Evolutionary conservation across 1,140 invertebrate species (phyloP).

Genomic region (Antheraea pernyi): DNA sequence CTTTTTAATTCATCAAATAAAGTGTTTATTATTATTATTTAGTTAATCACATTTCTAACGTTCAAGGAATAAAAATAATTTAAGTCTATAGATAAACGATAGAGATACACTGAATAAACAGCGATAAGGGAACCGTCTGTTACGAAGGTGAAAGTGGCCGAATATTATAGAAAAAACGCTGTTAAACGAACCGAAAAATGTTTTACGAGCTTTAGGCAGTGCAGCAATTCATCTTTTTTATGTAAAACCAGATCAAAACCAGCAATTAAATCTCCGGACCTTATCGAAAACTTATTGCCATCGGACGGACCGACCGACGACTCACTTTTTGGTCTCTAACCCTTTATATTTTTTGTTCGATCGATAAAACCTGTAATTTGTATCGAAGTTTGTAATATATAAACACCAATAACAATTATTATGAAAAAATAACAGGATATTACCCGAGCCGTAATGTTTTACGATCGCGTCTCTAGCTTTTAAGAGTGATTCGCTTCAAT

Average conservation of each 20-base stretch:
- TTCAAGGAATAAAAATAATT: background rate
- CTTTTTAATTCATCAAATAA: too few species aligned
- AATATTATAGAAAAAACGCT: slow-evolving; percentile 66
- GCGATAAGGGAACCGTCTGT: slow-evolving; percentile 31
- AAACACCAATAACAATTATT: slow-evolving; percentile 79
- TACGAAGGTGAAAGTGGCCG: slow-evolving; percentile 70
- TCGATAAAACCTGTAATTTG: slow-evolving; percentile 77
- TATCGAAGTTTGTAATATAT: slow-evolving; percentile 75
- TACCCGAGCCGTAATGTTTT: slow-evolving; percentile 58
- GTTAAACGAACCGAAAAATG: slow-evolving; percentile 53
- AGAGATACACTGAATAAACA: slow-evolving; percentile 55
- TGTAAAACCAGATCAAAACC: slow-evolving; percentile 78
- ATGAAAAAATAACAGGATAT: slow-evolving; percentile 78
- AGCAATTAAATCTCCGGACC: slow-evolving; percentile 77
- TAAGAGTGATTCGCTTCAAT: slow-evolving; percentile 54
- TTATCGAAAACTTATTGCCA: slow-evolving; percentile 79
- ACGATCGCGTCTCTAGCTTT: slow-evolving; percentile 53
- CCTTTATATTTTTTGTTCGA: slow-evolving; percentile 67
- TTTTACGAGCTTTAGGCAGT: slow-evolving; percentile 66
- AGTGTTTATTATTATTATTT: background rate
- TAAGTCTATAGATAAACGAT: background rate
- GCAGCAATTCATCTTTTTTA: slow-evolving; percentile 74
- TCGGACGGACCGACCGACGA: slow-evolving; percentile 58
- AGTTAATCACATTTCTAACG: background rate
- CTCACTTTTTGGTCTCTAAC: slow-evolving; percentile 76